Evolutionary conservation across 2,888 invertebrate species (phyloP).

Genomic region (Eulithis testata): DNA sequence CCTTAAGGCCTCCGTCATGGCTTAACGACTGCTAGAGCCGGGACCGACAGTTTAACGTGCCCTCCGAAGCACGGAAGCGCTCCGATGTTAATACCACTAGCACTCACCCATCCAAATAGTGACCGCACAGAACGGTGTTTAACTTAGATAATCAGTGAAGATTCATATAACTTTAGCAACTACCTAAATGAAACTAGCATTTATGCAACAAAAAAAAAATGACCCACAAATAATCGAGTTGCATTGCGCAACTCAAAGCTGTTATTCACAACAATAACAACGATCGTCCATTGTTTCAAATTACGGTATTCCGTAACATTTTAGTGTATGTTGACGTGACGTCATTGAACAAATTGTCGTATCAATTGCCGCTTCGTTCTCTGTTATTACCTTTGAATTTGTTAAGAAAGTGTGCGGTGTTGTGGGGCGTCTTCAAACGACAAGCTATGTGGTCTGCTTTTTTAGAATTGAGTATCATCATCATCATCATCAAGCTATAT

Average conservation of each 20-base stretch:
- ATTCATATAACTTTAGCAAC: too few relatives aligned
- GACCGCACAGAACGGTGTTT: too few relatives aligned
- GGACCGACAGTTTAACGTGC: too few relatives aligned
- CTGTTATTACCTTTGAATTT: constrained; percentile 35
- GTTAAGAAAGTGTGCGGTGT: constrained; percentile 15
- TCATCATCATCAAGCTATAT: too few relatives aligned
- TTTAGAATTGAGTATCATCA: too few relatives aligned
- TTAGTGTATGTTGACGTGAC: constrained; percentile 44
- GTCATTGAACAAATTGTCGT: constrained; percentile 51
- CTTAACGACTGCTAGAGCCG: too few relatives aligned
- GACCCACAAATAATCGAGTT: neutral
- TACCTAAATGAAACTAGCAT: neutral
- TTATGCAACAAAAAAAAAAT: constrained; percentile 3
- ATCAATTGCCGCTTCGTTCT: constrained; percentile 40
- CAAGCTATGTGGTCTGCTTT: neutral
- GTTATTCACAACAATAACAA: constrained; percentile 48
- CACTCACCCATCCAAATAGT: too few relatives aligned
- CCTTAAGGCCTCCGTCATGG: too few relatives aligned
- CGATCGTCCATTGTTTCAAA: constrained; percentile 61
- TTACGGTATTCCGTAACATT: constrained; percentile 51
- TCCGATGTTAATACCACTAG: too few relatives aligned
- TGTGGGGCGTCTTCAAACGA: neutral
- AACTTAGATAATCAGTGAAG: too few relatives aligned
- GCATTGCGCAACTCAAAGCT: constrained; percentile 27
- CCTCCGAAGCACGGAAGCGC: too few relatives aligned